Conservation (phyloP, 2,888 invertebrate species). For the Tuta absoluta region DNA sequence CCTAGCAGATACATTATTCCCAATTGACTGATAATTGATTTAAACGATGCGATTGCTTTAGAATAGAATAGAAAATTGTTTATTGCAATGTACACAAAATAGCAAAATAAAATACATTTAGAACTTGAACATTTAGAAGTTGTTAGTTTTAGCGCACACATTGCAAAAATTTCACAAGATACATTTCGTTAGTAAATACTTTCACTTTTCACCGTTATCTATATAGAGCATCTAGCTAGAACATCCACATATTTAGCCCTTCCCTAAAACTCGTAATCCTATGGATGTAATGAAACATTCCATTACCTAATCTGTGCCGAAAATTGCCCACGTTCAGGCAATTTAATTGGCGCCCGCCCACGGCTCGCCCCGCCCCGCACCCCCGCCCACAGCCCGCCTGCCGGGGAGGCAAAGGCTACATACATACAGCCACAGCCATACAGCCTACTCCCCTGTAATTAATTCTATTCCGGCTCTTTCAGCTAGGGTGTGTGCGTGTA, state of each 20-base stretch:
- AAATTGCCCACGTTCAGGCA: conserved; percentile 44
- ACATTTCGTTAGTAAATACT: too few relatives aligned
- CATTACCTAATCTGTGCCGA: conserved; percentile 44
- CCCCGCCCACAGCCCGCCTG: conserved; percentile 23
- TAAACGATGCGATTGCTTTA: too few relatives aligned
- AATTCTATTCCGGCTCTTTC: conserved; percentile 57
- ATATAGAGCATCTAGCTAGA: neutral
- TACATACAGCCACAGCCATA: conserved; percentile 27
- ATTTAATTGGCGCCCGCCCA: conserved; percentile 49
- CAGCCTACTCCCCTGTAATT: conserved; percentile 48
- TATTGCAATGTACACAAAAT: too few relatives aligned
- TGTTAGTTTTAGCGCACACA: too few relatives aligned
- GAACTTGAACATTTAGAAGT: too few relatives aligned
- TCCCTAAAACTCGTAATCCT: neutral
- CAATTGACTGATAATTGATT: too few relatives aligned
- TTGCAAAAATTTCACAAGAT: too few relatives aligned
- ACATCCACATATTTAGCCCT: neutral
- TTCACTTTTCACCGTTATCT: neutral
- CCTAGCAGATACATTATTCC: too few relatives aligned
- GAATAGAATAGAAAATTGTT: too few relatives aligned
- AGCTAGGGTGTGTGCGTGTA: conserved; percentile 36
- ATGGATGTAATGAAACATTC: conserved; percentile 27
- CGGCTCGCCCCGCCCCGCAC: conserved; percentile 40
- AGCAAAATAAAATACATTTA: too few relatives aligned
- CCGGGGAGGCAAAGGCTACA: conserved; percentile 30